Base-by-base conservation (phyloP, 2,113 vertebrate species). In the Scartelaos histophorus region DNA sequence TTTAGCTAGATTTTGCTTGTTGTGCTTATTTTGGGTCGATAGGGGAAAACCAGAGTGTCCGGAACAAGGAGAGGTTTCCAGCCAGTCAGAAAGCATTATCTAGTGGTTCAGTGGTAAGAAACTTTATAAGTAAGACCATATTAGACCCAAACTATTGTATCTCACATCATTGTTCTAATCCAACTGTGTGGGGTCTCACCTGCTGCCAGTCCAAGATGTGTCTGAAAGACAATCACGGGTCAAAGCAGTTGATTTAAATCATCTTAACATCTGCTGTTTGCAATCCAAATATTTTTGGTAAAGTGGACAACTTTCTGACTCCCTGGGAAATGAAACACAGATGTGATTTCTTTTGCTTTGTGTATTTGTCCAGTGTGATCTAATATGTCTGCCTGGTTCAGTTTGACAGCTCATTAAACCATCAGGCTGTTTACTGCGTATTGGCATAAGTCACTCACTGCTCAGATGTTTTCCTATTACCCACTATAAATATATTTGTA, bases 151-250 rank as follows among this genome's bases (percentile, higher is more conserved):
- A 21, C 38, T 57, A 25, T 64, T 74, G 13, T 70, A 35, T 53
- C 67, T 61, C 69, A 21, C 46, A 45, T 13, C 49, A 16, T 56
- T 65, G 54, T 24, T 78, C 61, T 60, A 81, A 71, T 60, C 67
- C 22, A 57, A 76, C 79, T 83, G 80, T 88, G 86, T 83, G 85
- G 72, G 85, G 81, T 88, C 83, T 85, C 84, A 85, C 77, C 85
- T 89, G 79, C 64, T 73, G 43, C 56, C 62, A 45, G 67, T 61
- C 51, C 67, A 70, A 75, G 76, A 67, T 65, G 70, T 67, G 69
- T 69, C 51, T 82, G 71, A 84, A 46, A 76, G 70, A 71, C 70
- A 66, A 76, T 74, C 73, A 67, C 49, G 21, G 56, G 69, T 34
- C 38, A 72, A 76, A 67, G 72, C 82, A 82, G 78, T 71, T 82